phyloP scores from a whole-genome alignment of 2,888 invertebrate species.

The Sarcophaga carnaria region DNA sequence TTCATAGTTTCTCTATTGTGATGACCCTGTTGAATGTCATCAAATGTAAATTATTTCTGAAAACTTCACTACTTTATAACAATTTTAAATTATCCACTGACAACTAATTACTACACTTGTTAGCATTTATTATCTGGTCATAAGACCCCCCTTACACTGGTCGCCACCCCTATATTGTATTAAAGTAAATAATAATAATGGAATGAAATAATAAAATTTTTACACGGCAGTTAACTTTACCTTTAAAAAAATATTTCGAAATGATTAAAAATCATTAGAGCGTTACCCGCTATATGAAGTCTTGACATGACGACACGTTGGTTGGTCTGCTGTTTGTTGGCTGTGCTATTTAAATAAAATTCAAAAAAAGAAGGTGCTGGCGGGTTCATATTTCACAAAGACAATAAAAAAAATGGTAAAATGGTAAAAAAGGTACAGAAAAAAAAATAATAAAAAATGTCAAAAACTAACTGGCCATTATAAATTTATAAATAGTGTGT shows the following conservation, averaged over 20 bases:
- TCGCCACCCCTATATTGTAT: neutral
- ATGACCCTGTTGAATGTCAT: neutral
- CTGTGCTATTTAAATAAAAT: constrained; percentile 11
- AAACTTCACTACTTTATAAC: neutral
- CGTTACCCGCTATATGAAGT: constrained; percentile 29
- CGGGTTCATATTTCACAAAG: constrained; percentile 34
- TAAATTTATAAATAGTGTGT: neutral
- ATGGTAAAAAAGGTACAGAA: no score
- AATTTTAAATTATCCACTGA: constrained; percentile 4
- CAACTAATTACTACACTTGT: constrained; percentile 58
- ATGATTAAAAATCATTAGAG: constrained; percentile 58
- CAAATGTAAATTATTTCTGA: neutral
- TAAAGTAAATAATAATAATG: constrained; percentile 11
- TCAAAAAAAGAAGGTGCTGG: neutral
- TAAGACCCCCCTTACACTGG: neutral
- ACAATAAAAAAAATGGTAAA: neutral
- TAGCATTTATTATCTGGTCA: constrained; percentile 32
- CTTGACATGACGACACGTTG: neutral
- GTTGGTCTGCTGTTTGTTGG: neutral
- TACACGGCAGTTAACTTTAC: constrained; percentile 58
- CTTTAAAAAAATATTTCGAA: neutral
- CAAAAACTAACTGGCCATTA: constrained; percentile 52
- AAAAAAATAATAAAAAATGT: constrained; percentile 12
- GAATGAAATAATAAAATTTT: constrained; percentile 40
- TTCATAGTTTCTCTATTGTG: neutral